Conservation (phyloP, 2,888 invertebrate species). For the Acanthococcus lagerstroemiae region DNA sequence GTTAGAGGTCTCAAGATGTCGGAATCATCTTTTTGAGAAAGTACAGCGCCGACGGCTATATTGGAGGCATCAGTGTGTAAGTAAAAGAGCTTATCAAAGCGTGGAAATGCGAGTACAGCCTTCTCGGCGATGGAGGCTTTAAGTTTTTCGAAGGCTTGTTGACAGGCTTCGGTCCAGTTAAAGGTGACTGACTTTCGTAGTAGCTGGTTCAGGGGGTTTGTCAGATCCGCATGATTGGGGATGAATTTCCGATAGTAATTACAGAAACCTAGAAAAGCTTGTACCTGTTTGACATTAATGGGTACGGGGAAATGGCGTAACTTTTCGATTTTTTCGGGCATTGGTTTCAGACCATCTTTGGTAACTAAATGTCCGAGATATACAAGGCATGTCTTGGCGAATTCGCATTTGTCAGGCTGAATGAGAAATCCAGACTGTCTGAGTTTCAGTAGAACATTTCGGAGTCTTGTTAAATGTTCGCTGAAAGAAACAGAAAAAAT, state of each 20-base stretch:
- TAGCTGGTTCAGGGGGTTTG: not conserved
- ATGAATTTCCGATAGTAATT: not conserved
- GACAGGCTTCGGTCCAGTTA: not conserved
- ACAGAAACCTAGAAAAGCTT: not conserved
- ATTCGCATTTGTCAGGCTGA: conserved; percentile 17
- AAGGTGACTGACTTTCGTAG: not conserved
- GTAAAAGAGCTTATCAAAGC: conserved; percentile 1
- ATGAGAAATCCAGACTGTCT: conserved; percentile 5
- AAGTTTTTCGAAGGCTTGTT: not conserved
- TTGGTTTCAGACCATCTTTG: conserved; percentile 27
- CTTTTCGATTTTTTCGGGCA: conserved; percentile 27
- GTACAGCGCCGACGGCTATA: not conserved
- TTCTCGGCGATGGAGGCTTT: not conserved
- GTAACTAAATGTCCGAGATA: conserved; percentile 33
- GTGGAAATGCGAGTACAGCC: not conserved
- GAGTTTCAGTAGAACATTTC: conserved; percentile 17
- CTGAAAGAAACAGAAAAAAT: conserved; percentile 20
- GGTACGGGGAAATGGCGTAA: conserved; percentile 30
- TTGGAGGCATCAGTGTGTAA: not conserved
- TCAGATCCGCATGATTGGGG: not conserved
- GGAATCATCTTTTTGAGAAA: not conserved
- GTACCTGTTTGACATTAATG: not conserved
- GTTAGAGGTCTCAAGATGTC: not conserved
- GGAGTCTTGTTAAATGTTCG: conserved; percentile 15
- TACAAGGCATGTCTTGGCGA: not conserved